These are phyloP conservation scores for Pseudomyrmex gracilis DNA, from an alignment of 1,140 invertebrate species.

Conservation along the genomic window DNA sequence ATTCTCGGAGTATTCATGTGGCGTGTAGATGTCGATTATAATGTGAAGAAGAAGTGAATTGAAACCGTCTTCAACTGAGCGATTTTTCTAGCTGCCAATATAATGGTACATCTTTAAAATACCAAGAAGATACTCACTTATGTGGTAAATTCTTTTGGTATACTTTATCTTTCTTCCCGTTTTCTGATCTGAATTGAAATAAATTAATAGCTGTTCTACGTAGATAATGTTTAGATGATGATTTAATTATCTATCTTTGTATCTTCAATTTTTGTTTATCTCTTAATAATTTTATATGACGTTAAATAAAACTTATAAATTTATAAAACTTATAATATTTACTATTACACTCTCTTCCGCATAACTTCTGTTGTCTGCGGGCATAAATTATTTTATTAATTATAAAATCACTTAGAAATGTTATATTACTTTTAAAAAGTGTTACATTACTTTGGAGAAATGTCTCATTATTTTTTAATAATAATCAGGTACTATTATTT, in stretches of 20 bases:
- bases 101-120: conserved; percentile 13
- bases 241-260: neutral
- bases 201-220: neutral
- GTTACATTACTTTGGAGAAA: too few relatives aligned
- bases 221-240: neutral
- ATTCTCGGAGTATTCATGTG: neutral
- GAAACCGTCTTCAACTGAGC: neutral
- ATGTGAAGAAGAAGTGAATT: neutral
- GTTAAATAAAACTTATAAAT: too few relatives aligned
- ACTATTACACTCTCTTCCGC: too few relatives aligned
- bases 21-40: conserved; percentile 1
- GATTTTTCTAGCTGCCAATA: conserved; percentile 36
- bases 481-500: too few relatives aligned
- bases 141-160: conserved; percentile 26
- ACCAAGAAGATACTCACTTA: neutral
- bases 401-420: too few relatives aligned
- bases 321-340: too few relatives aligned
- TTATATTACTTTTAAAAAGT: too few relatives aligned
- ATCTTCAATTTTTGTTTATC: too few relatives aligned
- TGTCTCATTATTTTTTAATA: too few relatives aligned
- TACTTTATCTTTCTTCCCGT: neutral
- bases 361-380: too few relatives aligned
- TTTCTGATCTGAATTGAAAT: neutral
- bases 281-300: too few relatives aligned
- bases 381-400: too few relatives aligned